These are phyloP conservation scores for Schlechtendalia chinensis DNA, from an alignment of 1,140 invertebrate genomes.

Conservation along the genomic window DNA sequence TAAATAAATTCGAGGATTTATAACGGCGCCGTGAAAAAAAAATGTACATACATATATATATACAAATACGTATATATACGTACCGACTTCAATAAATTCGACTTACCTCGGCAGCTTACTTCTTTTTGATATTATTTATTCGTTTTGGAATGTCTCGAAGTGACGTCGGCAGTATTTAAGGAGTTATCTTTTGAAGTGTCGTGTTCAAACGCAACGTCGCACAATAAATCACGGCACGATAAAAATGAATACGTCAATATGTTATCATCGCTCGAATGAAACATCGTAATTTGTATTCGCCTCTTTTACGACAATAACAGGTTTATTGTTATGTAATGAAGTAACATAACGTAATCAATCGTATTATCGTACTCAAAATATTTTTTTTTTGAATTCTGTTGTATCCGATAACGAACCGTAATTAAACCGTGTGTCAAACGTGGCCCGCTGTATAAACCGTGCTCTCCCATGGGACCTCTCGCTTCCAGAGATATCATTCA, in stretches of 20 bases:
- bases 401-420: too few relatives aligned
- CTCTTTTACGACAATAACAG: too few relatives aligned
- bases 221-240: not conserved
- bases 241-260: not conserved
- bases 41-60: not conserved
- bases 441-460: too few relatives aligned
- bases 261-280: not conserved
- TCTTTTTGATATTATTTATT: constrained; percentile 20
- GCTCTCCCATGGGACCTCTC: too few relatives aligned
- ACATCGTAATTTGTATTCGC: too few relatives aligned
- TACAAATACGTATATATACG: too few relatives aligned
- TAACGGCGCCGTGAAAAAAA: not conserved
- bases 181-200: not conserved
- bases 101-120: not conserved
- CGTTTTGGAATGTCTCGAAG: not conserved
- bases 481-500: too few relatives aligned
- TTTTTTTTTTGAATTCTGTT: too few relatives aligned
- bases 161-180: not conserved
- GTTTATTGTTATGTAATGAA: too few relatives aligned
- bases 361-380: too few relatives aligned
- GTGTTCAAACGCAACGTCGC: not conserved
- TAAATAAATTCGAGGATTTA: constrained; percentile 24
- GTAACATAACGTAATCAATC: too few relatives aligned
- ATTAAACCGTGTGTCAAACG: too few relatives aligned
- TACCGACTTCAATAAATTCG: constrained; percentile 16